A percentile compares a stretch with the other conserved stretches of the same genome.
Evolutionary conservation across 2,797 vertebrate species (phyloP).

Genomic region (Enteromius unitaeniatus): DNA sequence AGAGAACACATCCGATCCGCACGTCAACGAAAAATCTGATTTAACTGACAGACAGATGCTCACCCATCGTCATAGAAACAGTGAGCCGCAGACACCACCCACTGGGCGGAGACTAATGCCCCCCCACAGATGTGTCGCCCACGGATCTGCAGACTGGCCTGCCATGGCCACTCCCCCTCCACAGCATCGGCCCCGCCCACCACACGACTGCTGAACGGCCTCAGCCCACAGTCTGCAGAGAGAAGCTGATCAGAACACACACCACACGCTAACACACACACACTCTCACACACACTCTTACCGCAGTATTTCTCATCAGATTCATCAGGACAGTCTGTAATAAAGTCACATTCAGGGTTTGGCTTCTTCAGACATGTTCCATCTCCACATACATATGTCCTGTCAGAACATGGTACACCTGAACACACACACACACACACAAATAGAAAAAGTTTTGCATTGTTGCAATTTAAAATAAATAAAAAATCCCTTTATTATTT

Average conservation of each 20-base stretch:
- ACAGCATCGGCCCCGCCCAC: conserved; percentile 81
- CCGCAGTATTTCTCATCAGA: conserved; percentile 89
- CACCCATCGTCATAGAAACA: conserved; percentile 92
- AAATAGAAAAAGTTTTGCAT: neutral
- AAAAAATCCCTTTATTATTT: no score
- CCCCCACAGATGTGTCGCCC: conserved; percentile 90
- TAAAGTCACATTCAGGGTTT: conserved; percentile 88
- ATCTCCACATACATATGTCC: conserved; percentile 88
- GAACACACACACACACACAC: conserved; percentile 44
- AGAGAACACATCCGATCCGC: no score
- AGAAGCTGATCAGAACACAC: conserved; percentile 1
- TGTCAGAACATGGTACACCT: conserved; percentile 87
- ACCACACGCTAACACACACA: neutral
- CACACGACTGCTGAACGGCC: conserved; percentile 82
- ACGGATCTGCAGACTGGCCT: conserved; percentile 89
- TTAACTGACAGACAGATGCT: conserved; percentile 40
- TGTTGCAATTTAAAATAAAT: no score
- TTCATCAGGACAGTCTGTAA: conserved; percentile 84
- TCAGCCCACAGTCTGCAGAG: conserved; percentile 88
- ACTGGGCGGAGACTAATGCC: conserved; percentile 85
- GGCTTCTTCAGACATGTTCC: conserved; percentile 90
- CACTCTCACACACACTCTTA: conserved; percentile 69
- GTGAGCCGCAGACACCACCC: conserved; percentile 92
- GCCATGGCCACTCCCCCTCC: conserved; percentile 95
- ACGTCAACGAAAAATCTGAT: no score